Percentiles rank a stretch among this genome's conserved stretches.
phyloP scores from a whole-genome alignment of 64 coral and sea anemone genomes.

The Dendronephthya gigantea region DNA sequence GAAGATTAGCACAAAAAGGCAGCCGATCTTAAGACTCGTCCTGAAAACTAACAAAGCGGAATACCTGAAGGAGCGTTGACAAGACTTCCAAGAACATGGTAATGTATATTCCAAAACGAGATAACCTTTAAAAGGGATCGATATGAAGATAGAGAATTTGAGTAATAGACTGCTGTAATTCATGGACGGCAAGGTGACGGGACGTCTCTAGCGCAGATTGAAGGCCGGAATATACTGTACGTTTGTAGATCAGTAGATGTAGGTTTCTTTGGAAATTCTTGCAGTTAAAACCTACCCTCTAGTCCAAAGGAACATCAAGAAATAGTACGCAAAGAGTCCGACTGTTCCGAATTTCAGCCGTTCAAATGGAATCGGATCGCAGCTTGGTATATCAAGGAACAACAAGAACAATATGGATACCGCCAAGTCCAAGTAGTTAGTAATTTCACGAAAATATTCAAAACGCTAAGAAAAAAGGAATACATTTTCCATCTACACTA shows the following conservation, averaged over 20 bases:
- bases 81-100: not conserved
- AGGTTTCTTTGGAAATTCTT: no score
- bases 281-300: not conserved
- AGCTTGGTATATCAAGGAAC: not conserved
- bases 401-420: not conserved
- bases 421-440: not conserved
- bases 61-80: not conserved
- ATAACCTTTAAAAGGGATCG: not conserved
- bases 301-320: not conserved
- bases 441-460: not conserved
- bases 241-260: no score
- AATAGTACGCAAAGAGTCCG: not conserved
- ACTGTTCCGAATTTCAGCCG: not conserved
- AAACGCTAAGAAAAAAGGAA: not conserved
- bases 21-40: not conserved
- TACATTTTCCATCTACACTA: no score
- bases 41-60: not conserved
- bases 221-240: no score
- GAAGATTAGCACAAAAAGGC: not conserved
- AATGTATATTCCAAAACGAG: constrained; percentile 10
- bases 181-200: no score
- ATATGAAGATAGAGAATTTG: not conserved
- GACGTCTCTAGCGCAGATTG: no score
- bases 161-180: no score
- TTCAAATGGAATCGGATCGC: not conserved